phyloP scores from a whole-genome alignment of 2,888 invertebrate species.

The Mystacides longicornis region DNA sequence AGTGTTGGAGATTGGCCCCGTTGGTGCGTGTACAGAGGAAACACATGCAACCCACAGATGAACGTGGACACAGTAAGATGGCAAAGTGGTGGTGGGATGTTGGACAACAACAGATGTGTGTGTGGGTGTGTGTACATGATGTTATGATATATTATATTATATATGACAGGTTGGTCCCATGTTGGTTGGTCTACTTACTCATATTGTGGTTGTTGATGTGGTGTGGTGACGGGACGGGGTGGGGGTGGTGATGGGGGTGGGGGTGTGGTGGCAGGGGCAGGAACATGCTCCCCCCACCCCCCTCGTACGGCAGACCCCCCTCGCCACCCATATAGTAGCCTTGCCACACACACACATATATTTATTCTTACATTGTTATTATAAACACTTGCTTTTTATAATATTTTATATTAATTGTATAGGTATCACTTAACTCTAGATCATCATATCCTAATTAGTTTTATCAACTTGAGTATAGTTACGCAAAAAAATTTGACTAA shows the following conservation, averaged over 20 bases:
- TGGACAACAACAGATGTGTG: slow-evolving; percentile 2
- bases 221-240: slow-evolving; percentile 26
- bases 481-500: too few species aligned
- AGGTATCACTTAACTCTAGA: too few species aligned
- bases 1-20: too few species aligned
- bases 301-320: slow-evolving; percentile 40
- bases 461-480: too few species aligned
- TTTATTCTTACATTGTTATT: slow-evolving; percentile 14
- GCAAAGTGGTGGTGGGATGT: too few species aligned
- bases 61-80: too few species aligned
- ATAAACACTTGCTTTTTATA: neutral
- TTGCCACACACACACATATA: slow-evolving; percentile 21
- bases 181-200: slow-evolving; percentile 34
- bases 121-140: slow-evolving; percentile 7
- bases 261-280: slow-evolving; percentile 30
- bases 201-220: slow-evolving; percentile 28
- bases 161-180: slow-evolving; percentile 34
- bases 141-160: neutral
- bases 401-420: too few species aligned
- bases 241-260: slow-evolving; percentile 22
- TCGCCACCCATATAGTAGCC: slow-evolving; percentile 45
- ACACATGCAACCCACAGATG: too few species aligned
- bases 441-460: too few species aligned
- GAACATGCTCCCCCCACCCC: slow-evolving; percentile 34
- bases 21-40: too few species aligned